A percentile compares a stretch with the other conserved stretches of the same genome.
phyloP scores from a whole-genome alignment of 2,113 vertebrate genomes.

The Thoracochromis brauschi region DNA sequence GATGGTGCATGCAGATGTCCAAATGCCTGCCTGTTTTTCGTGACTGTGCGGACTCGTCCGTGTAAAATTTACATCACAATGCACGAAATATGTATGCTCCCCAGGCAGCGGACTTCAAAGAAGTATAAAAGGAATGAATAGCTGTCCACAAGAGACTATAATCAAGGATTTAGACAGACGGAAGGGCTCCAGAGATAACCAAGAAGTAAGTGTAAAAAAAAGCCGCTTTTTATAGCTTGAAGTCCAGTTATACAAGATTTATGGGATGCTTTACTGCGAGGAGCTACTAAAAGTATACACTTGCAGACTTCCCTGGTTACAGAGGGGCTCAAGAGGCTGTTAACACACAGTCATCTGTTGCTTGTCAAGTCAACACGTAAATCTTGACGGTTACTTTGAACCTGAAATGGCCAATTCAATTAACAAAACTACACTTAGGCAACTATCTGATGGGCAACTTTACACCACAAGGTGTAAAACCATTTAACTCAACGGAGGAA shows the following conservation, averaged over 20 bases:
- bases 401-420: background rate
- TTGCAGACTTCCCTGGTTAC: conserved; percentile 35
- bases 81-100: background rate
- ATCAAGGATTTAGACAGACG: conserved; percentile 18
- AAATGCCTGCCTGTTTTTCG: background rate
- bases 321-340: conserved; percentile 36
- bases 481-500: background rate
- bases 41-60: fast-evolving
- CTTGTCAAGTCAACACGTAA: conserved; percentile 39
- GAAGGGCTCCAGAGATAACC: conserved; percentile 46
- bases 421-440: background rate
- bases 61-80: background rate
- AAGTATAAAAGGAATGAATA: background rate
- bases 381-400: conserved; percentile 5
- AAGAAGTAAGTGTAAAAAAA: conserved; percentile 43
- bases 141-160: background rate
- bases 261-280: conserved; percentile 32
- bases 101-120: background rate
- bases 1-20: background rate
- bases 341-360: conserved; percentile 49
- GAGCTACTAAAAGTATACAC: conserved; percentile 56
- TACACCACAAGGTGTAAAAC: background rate
- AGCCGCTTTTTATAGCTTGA: conserved; percentile 17
- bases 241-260: conserved; percentile 47
- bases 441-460: background rate